Evolutionary conservation across 1,140 invertebrate species (phyloP), one percentile per base, ranked within the genome.

Genomic region (Cyrtorhinus lividipennis): DNA sequence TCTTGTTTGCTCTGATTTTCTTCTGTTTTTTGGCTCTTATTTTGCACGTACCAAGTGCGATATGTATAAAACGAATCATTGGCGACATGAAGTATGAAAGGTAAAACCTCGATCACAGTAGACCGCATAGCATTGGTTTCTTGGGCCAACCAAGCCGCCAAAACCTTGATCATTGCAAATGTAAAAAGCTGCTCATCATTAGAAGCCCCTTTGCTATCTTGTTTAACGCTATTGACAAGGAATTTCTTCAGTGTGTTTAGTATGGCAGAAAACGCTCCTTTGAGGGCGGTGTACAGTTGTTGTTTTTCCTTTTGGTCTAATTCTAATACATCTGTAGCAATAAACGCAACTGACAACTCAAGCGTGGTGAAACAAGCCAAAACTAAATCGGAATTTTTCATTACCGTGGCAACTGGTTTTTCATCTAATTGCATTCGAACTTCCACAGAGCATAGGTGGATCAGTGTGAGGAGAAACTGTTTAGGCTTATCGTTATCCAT

Each of bases 371-470:
- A 95, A 70, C 90, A 95, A 45, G 87, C 78, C 22, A 84, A 84
- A 1, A 94, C 78, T 18, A 94, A 75, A 58, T 90, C 84, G 24
- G 80, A 81, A 74, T 88, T 84, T 25, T 78, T 74, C 69, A 85
- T 80, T 5, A 90, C 83, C 71, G 86, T 78, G 71, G 91, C 87
- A 64, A 92, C 77, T 24, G 68, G 69, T 67, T 86, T 85, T 65
- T 90, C 88, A 71, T 96, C 92, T 46, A 95, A 73, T 68, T 90
- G 86, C 89, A 96, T 94, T 68, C 90, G 80, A 1, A 94, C 83
- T 79, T 95, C 92, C 71, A 96, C 90, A 58, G 89, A 88, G 66
- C 86, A 83, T 20, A 96, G 73, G 72, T 95, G 90, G 61, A 93
- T 81, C 1, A 94, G 73, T 45, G 94, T 73, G 1, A 94, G 75